phyloP scores from a whole-genome alignment of 2,113 vertebrate species.

The Andinoacara biseriatus region DNA sequence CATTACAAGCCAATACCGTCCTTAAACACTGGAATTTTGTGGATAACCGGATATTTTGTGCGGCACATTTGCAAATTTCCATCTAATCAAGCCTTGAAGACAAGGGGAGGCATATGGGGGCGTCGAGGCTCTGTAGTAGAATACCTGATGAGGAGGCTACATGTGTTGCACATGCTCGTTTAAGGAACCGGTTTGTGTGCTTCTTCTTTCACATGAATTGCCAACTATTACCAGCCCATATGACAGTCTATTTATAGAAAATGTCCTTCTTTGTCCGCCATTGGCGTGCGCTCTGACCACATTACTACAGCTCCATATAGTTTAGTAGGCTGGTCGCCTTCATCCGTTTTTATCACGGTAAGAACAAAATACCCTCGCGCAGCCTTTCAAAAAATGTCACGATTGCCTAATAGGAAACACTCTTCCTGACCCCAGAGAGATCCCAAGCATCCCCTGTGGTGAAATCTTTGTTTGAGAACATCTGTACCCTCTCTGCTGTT shows the following conservation, averaged over 20 bases:
- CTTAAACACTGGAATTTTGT: conserved; percentile 1
- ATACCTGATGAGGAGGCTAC: conserved; percentile 66
- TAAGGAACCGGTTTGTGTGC: conserved; percentile 10
- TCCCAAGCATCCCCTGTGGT: conserved; percentile 35
- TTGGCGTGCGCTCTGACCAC: conserved; percentile 38
- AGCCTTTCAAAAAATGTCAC: conserved; percentile 65
- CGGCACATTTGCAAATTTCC: conserved; percentile 23
- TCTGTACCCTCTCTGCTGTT: conserved; percentile 50
- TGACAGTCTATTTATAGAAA: conserved; percentile 48
- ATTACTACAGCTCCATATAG: not conserved
- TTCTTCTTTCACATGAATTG: conserved; percentile 8
- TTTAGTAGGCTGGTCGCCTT: not conserved
- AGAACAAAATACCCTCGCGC: conserved; percentile 11
- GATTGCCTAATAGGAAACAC: conserved; percentile 17
- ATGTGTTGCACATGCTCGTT: conserved; percentile 55
- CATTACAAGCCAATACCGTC: not conserved
- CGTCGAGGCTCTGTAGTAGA: conserved; percentile 60
- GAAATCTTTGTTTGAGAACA: conserved; percentile 47
- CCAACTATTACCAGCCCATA: conserved; percentile 24
- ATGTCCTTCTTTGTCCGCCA: conserved; percentile 5
- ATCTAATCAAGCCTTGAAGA: conserved; percentile 34
- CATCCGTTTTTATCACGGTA: not conserved
- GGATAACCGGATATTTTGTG: conserved; percentile 39
- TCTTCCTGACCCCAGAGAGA: not conserved
- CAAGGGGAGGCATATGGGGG: conserved; percentile 40